A percentile compares a stretch with the other conserved stretches of the same genome.
Conservation (phyloP, 2,888 invertebrate genomes). For the Spodoptera exigua region DNA sequence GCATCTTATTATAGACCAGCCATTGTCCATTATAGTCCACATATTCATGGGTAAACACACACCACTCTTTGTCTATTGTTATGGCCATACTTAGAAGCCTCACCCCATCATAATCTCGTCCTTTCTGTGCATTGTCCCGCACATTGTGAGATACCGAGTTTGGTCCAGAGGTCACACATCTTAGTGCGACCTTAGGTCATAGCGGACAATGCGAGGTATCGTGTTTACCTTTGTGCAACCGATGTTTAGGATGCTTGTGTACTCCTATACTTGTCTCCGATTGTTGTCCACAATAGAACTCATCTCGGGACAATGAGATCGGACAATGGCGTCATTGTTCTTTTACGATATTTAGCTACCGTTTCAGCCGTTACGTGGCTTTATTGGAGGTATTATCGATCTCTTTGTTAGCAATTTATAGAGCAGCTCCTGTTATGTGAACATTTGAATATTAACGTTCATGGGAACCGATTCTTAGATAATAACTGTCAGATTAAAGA, state of each 20-base stretch:
- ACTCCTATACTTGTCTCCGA: conserved; percentile 62
- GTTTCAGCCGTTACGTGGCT: conserved; percentile 81
- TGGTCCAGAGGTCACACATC: conserved; percentile 81
- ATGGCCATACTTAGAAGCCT: conserved; percentile 85
- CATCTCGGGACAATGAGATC: conserved; percentile 74
- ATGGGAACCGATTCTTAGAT: conserved; percentile 75
- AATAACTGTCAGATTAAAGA: conserved; percentile 5
- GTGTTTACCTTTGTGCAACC: conserved; percentile 80
- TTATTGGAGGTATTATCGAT: conserved; percentile 85
- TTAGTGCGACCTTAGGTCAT: conserved; percentile 83
- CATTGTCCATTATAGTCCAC: conserved; percentile 83
- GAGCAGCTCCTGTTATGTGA: conserved; percentile 72
- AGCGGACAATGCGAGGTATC: conserved; percentile 75
- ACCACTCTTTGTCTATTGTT: conserved; percentile 85
- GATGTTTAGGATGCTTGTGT: conserved; percentile 71
- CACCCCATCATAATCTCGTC: conserved; percentile 84
- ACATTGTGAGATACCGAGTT: conserved; percentile 75
- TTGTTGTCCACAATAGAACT: conserved; percentile 66
- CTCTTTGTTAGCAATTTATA: conserved; percentile 83
- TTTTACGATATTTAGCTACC: conserved; percentile 83
- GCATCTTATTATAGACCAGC: conserved; percentile 82
- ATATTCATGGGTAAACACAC: conserved; percentile 89
- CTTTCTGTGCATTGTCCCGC: conserved; percentile 76
- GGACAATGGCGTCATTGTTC: conserved; percentile 80
- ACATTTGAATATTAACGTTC: conserved; percentile 81